These are phyloP conservation scores for Ypsolopha sequella DNA, from an alignment of 2,888 invertebrate species.

Conservation along the genomic window DNA sequence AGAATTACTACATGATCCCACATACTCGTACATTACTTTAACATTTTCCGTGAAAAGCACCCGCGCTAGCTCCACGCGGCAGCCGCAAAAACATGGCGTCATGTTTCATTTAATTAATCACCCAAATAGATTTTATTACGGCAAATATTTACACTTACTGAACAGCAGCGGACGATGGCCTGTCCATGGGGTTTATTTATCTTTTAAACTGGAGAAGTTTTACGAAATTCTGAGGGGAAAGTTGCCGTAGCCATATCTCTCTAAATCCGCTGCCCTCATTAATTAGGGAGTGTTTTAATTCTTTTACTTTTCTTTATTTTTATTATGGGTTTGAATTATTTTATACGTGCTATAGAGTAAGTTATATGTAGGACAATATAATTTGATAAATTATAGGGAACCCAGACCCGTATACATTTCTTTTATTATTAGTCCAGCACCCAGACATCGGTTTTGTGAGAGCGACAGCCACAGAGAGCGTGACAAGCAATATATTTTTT, in stretches of 20 bases:
- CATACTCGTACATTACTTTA: too few relatives aligned
- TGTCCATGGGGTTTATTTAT: not conserved
- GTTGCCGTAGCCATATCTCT: too few relatives aligned
- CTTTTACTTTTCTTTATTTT: not conserved
- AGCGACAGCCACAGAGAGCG: conserved; percentile 25
- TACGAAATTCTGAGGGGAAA: not conserved
- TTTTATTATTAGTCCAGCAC: too few relatives aligned
- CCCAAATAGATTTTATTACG: conserved; percentile 55
- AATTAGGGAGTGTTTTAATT: not conserved
- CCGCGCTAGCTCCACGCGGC: not conserved
- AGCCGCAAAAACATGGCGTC: conserved; percentile 4
- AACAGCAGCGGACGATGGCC: not conserved
- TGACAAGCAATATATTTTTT: conserved; percentile 54
- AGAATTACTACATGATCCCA: too few relatives aligned
- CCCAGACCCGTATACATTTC: too few relatives aligned
- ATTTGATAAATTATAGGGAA: not conserved
- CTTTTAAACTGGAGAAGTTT: not conserved
- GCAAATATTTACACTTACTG: conserved; percentile 50
- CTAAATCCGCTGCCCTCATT: too few relatives aligned
- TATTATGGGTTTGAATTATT: too few relatives aligned
- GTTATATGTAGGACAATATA: too few relatives aligned
- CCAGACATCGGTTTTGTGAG: not conserved
- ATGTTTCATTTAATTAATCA: conserved; percentile 42
- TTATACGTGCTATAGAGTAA: too few relatives aligned
- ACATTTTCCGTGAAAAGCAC: too few relatives aligned